These are phyloP conservation scores for Macheiramphus alcinus DNA, from an alignment of 2,113 vertebrate genomes.

Conservation along the genomic window DNA sequence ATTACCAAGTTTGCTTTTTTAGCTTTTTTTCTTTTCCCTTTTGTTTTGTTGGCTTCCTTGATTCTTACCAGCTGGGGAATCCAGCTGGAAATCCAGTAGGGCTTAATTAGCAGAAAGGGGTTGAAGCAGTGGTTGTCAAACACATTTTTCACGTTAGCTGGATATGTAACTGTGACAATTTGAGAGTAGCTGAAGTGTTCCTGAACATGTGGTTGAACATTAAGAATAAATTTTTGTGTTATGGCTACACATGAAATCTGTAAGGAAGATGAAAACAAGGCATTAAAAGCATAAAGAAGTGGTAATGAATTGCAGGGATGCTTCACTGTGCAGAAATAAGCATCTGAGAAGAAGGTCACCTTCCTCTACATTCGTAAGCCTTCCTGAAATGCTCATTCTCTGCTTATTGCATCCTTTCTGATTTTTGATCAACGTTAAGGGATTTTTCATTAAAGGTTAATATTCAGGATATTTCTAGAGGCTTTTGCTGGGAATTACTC, in stretches of 20 bases:
- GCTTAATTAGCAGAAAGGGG: background rate
- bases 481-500: background rate
- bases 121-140: background rate
- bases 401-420: background rate
- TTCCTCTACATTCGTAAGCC: background rate
- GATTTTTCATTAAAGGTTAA: background rate
- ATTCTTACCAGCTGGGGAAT: background rate
- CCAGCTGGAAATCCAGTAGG: background rate
- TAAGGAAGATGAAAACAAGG: background rate
- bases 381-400: background rate
- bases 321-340: background rate
- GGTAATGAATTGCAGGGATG: background rate
- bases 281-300: background rate
- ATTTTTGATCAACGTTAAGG: background rate
- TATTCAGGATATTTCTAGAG: background rate
- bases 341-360: background rate
- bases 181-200: background rate
- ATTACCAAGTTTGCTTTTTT: background rate
- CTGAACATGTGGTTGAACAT: background rate
- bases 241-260: background rate
- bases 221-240: background rate
- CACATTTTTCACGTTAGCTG: background rate
- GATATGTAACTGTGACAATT: background rate
- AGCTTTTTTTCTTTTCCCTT: rapidly evolving
- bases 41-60: background rate